Evolutionary conservation across 2,888 invertebrate species (phyloP).

Genomic region (Drosophila pseudotakahashii): DNA sequence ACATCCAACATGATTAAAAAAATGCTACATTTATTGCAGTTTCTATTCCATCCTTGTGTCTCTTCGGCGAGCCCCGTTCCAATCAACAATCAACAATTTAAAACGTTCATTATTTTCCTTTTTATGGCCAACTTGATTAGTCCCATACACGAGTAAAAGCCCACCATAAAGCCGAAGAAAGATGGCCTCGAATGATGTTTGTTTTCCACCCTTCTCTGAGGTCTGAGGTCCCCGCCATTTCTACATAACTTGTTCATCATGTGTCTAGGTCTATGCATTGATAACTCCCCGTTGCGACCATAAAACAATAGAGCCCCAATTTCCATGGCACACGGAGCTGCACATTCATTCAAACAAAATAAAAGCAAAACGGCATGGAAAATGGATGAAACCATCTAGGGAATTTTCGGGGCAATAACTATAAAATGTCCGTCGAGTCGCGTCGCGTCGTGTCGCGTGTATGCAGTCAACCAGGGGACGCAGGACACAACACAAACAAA

Average conservation of each 20-base stretch:
- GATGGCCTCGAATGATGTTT: background rate
- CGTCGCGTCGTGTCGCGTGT: slow-evolving; percentile 58
- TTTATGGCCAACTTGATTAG: slow-evolving; percentile 6
- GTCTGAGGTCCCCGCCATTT: background rate
- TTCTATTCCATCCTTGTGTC: background rate
- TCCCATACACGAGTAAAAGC: background rate
- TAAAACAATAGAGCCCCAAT: slow-evolving; percentile 74
- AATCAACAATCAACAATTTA: slow-evolving; percentile 7
- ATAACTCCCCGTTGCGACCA: slow-evolving; percentile 56
- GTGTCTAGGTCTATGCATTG: slow-evolving; percentile 39
- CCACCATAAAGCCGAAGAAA: slow-evolving; percentile 4
- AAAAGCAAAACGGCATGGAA: slow-evolving; percentile 71
- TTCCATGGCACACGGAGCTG: slow-evolving; percentile 54
- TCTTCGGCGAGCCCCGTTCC: background rate
- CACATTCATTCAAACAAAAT: slow-evolving; percentile 56
- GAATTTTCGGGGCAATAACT: slow-evolving; percentile 75
- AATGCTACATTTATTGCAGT: no score
- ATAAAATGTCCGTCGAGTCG: slow-evolving; percentile 69
- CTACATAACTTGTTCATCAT: slow-evolving; percentile 53
- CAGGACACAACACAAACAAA: slow-evolving; percentile 31
- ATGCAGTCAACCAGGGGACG: slow-evolving; percentile 55
- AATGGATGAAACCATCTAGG: slow-evolving; percentile 72
- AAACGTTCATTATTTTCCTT: background rate
- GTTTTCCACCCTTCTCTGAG: slow-evolving; percentile 4
- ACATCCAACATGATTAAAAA: no score